These are phyloP conservation scores for Gymnobelideus leadbeateri DNA, from an alignment of 2,113 vertebrate genomes.

Conservation along the genomic window DNA sequence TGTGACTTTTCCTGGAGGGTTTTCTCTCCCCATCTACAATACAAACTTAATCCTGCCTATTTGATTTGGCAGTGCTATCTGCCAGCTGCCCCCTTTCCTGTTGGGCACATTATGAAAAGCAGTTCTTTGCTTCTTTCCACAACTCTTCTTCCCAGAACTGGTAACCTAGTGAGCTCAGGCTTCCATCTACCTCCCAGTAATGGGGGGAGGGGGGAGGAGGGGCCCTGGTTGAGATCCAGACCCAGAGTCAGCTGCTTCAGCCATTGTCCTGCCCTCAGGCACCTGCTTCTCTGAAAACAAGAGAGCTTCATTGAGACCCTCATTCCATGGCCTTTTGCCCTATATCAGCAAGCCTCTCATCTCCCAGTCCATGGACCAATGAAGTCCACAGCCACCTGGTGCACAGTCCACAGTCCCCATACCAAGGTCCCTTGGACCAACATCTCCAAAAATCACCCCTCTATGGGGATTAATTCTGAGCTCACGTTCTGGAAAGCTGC, in stretches of 20 bases:
- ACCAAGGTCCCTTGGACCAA: not conserved
- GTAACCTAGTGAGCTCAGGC: not conserved
- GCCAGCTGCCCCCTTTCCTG: not conserved
- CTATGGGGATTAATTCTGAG: constrained; percentile 75
- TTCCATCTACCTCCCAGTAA: not conserved
- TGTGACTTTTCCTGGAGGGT: not conserved
- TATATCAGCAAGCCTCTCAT: not conserved
- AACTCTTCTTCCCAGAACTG: not conserved
- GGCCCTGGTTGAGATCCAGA: not conserved
- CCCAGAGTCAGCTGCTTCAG: not conserved
- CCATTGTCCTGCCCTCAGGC: accelerated
- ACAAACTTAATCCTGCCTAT: not conserved
- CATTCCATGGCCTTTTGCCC: accelerated
- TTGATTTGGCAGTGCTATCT: not conserved
- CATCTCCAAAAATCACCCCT: constrained; percentile 62
- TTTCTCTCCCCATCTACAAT: not conserved
- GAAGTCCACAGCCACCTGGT: not conserved
- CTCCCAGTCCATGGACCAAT: not conserved
- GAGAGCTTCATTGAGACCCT: not conserved
- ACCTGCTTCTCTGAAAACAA: not conserved
- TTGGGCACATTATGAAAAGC: not conserved
- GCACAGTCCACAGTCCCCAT: not conserved
- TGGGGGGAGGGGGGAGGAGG: not conserved
- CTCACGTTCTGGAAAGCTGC: constrained; percentile 82
- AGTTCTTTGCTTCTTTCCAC: not conserved